A percentile compares a stretch with the other conserved stretches of the same genome.
phyloP scores from a whole-genome alignment of 1,140 invertebrate genomes.

The Anagrus nilaparvatae region DNA sequence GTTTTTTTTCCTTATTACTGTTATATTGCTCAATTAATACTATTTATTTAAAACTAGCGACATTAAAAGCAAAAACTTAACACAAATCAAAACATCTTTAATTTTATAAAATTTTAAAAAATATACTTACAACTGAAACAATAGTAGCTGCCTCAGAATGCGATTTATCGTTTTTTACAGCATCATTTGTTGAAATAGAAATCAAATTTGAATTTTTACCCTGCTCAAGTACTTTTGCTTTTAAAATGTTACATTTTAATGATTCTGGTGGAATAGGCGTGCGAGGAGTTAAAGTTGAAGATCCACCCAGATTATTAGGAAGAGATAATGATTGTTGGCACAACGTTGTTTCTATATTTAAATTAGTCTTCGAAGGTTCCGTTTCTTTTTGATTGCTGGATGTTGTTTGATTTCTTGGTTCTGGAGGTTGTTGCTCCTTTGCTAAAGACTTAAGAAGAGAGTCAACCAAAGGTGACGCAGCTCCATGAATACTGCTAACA shows the following conservation, averaged over 20 bases:
- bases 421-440: constrained; percentile 46
- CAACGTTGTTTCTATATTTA: constrained; percentile 40
- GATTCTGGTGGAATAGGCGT: constrained; percentile 70
- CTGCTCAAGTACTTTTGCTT: constrained; percentile 47
- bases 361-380: constrained; percentile 29
- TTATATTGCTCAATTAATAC: too few relatives aligned
- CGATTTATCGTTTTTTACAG: constrained; percentile 28
- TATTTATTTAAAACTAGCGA: constrained; percentile 14
- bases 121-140: constrained; percentile 63
- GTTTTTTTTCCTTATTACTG: too few relatives aligned
- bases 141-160: constrained; percentile 54
- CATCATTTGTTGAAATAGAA: constrained; percentile 35
- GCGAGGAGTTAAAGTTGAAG: constrained; percentile 36
- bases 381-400: constrained; percentile 35
- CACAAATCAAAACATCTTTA: constrained; percentile 5
- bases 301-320: constrained; percentile 40
- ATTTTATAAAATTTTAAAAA: constrained; percentile 8
- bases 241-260: constrained; percentile 90
- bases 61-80: constrained; percentile 18
- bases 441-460: constrained; percentile 46
- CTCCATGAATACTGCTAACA: constrained; percentile 26
- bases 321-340: constrained; percentile 38
- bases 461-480: constrained; percentile 39
- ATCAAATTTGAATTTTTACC: constrained; percentile 38
- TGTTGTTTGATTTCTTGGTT: constrained; percentile 41